Evolutionary conservation across 2,797 vertebrate genomes (phyloP), one percentile per base, ranked within the genome.

Genomic region (Xiphorhynchus erythropygius): DNA sequence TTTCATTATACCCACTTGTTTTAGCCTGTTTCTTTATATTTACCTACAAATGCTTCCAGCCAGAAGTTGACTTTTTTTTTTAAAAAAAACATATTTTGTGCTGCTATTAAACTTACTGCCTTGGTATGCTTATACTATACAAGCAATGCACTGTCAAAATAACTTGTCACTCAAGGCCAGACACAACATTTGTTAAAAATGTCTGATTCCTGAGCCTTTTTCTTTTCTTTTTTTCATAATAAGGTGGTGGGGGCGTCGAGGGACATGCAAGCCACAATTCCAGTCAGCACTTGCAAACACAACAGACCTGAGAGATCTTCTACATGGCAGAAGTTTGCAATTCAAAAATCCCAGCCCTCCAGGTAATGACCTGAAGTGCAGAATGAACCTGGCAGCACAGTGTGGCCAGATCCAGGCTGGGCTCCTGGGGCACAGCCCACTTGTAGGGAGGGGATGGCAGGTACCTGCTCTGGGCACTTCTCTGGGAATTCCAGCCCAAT

Each of bases 391-490:
- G 56, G 56, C 37, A 85, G 71, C 71, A 60, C 37, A 81, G 81
- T 8, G 59, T 52, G 35, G 67, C 77, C 52, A 69, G 65, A 87
- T 65, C 78, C 73, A 87, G 85, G 59, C 82, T 77, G 60, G 7
- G 35, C 27, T 50, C 88, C 83, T 88, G 92, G 49, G 55, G 71
- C 44, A 22, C 4, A 74, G 78, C 44, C 85, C 32, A 92, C 70
- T 35, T 73, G 90, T 79, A 67, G 39, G 90, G 93, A 96, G 64
- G 55, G 88, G 94, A 82, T 83, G 81, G 81, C 82, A 94, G 75
- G 86, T 86, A 84, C 73, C 95, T 90, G 93, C 67, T 87, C 90
- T 88, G 90, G 67, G 84, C 79, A 89, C 59, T 81, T 60, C 30
- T 24, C n/a, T 87, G 90, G 53, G 84, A 95, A 96, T 35, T 35